Evolutionary conservation across 2,113 vertebrate species (phyloP).

Genomic region (Equus przewalskii): DNA sequence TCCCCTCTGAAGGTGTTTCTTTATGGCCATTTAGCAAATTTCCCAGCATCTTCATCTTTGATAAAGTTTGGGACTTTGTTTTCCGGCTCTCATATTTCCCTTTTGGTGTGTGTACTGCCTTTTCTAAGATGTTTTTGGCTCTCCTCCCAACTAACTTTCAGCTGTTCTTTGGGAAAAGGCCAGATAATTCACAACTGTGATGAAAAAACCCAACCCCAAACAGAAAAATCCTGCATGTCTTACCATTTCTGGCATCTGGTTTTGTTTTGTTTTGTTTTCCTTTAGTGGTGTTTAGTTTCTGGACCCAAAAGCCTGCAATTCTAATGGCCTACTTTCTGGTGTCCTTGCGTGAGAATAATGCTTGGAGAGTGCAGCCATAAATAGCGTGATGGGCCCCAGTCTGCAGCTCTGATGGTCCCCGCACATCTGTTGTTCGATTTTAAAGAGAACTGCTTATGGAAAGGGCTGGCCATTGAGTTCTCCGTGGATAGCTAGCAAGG

Average conservation of each 20-base stretch:
- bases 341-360: neutral
- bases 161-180: neutral
- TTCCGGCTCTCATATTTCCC: neutral
- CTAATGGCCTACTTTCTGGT: neutral
- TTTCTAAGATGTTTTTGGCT: neutral
- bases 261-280: conserved; percentile 37
- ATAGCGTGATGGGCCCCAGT: neutral
- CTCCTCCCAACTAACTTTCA: neutral
- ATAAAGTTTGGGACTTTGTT: neutral
- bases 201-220: neutral
- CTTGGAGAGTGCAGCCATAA: neutral
- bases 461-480: neutral
- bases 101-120: neutral
- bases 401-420: no score
- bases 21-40: neutral
- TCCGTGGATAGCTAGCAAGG: neutral
- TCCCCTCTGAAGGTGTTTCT: neutral
- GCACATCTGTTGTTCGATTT: neutral
- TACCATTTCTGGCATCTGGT: neutral
- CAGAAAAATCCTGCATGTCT: neutral
- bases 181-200: neutral
- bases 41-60: neutral
- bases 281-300: neutral
- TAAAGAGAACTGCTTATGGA: neutral
- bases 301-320: neutral